Percentiles rank a stretch among this genome's conserved stretches.
These are phyloP conservation scores for Polydrusus pterygomalis DNA, from an alignment of 2,888 invertebrate genomes.

Conservation along the genomic window DNA sequence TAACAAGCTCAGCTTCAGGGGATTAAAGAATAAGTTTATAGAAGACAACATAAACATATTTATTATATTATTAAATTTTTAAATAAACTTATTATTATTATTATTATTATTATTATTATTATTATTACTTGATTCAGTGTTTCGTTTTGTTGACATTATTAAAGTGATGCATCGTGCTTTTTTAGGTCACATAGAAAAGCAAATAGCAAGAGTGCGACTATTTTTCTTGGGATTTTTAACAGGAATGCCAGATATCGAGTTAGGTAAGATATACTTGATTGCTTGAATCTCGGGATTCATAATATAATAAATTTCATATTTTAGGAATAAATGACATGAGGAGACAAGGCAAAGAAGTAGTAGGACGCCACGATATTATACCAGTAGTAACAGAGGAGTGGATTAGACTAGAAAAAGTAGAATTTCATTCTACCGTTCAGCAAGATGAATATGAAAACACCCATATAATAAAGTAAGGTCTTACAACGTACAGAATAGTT, in stretches of 20 bases:
- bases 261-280: slow-evolving; percentile 69
- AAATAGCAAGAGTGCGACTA: slow-evolving; percentile 94
- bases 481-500: no score
- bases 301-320: no score
- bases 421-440: slow-evolving; percentile 96
- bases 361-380: slow-evolving; percentile 98
- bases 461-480: slow-evolving; percentile 89
- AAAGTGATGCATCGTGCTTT: neutral
- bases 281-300: no score
- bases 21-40: no score
- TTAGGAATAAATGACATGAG: slow-evolving; percentile 96
- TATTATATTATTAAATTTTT: no score
- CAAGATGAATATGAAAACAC: slow-evolving; percentile 91
- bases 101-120: no score
- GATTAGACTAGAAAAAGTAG: slow-evolving; percentile 95
- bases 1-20: no score
- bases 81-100: no score
- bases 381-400: slow-evolving; percentile 99
- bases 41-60: no score
- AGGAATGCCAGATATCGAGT: slow-evolving; percentile 96
- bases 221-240: slow-evolving; percentile 98
- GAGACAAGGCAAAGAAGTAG: slow-evolving; percentile 99
- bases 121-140: no score
- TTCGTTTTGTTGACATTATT: no score
- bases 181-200: slow-evolving; percentile 81